phyloP scores from a whole-genome alignment of 2,797 vertebrate genomes.

The Spinus olivaceus region DNA sequence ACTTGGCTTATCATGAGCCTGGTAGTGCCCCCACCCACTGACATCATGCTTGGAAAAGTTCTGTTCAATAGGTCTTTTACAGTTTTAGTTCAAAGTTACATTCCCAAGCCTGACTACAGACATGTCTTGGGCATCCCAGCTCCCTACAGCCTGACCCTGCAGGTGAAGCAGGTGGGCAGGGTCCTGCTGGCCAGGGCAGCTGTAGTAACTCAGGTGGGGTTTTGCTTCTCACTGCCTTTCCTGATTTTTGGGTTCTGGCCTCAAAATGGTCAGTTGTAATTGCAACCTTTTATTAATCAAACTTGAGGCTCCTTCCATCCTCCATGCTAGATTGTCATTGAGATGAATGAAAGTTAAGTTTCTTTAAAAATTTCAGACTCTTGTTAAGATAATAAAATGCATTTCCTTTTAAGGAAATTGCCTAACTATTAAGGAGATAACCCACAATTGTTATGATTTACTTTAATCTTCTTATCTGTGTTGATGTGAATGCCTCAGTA shows the following conservation, averaged over 20 bases:
- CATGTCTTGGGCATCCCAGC: not conserved
- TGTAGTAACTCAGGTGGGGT: not conserved
- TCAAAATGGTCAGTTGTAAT: not conserved
- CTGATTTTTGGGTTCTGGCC: not conserved
- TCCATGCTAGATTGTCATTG: not conserved
- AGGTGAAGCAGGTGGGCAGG: not conserved
- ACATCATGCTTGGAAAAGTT: conserved; percentile 38
- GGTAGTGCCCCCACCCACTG: conserved; percentile 47
- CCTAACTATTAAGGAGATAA: not conserved
- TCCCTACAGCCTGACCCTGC: not conserved
- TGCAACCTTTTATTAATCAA: not conserved
- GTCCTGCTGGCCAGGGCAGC: not conserved
- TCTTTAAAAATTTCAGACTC: not conserved
- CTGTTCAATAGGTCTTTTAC: not conserved
- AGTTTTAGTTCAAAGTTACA: not conserved
- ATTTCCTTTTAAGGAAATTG: not conserved
- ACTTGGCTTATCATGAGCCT: not conserved
- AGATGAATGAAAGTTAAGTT: not conserved
- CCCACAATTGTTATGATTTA: not conserved
- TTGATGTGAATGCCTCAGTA: not conserved
- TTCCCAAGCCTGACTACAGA: not conserved
- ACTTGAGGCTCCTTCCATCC: not conserved
- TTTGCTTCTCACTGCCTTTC: not conserved
- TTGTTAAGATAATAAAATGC: not conserved
- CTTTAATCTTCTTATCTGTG: not conserved